Evolutionary conservation across 2,797 vertebrate species (phyloP), one percentile per base, ranked within the genome.

Genomic region (Premnoplex brunnescens): DNA sequence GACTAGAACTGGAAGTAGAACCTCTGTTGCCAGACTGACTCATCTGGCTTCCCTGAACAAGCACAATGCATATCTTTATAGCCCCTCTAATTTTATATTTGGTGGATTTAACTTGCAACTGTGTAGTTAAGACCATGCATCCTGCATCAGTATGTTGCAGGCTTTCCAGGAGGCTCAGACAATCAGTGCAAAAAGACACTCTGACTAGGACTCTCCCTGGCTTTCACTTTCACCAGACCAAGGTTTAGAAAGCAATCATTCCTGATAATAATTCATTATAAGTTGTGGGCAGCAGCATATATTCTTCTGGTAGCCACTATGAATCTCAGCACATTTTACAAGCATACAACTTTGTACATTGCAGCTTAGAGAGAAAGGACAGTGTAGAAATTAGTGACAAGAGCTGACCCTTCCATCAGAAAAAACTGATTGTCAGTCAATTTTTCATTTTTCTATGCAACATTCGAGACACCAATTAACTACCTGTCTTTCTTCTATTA

Each of bases 401-500:
- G 63, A 76, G 27, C 69, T 1, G 6, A 86, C 83, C 77, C 74
- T 92, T 93, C 75, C 68, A 83, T 93, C 85, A 86, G 39, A 86
- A 44, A 85, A 76, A 14, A 24, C 44, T 81, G 81, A 78, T 90
- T 82, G 84, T 80, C 79, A 88, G 76, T 88, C 85, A 73, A 46
- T 82, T 95, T 82, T 90, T 73, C 76, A 46, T 93, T 94, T 89
- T 82, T 82, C 88, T 86, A 16, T 26, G 34, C 66, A 82, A 79
- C 55, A 82, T 67, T 88, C 69, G 22, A 79, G 93, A 91, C 83
- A 90, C 83, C 74, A 96, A 91, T 96, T 97, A 96, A 87, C 55
- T 88, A 79, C 49, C 81, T 95, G 55, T 91, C 91, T 93, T 90
- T 88, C n/a, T 67, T 41, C 52, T 88, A 26, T 91, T 93, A 88